phyloP scores from a whole-genome alignment of 2,888 invertebrate genomes.

The Candidula unifasciata region DNA sequence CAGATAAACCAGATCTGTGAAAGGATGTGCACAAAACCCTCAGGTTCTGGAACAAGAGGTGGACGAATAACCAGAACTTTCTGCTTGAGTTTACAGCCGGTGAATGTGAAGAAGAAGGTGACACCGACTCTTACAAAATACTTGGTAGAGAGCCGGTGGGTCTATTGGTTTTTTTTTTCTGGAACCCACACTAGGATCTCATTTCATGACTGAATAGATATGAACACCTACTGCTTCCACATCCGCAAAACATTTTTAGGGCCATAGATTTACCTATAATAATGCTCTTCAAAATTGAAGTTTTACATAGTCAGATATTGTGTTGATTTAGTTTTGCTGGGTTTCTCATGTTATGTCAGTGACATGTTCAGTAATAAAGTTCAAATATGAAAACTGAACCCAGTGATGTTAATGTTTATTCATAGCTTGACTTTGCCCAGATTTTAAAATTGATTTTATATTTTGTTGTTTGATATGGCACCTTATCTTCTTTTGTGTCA shows the following conservation, averaged over 20 bases:
- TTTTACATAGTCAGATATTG: background rate
- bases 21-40: no score
- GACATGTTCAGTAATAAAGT: slow-evolving; percentile 14
- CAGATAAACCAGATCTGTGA: no score
- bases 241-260: background rate
- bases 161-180: no score
- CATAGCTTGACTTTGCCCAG: background rate
- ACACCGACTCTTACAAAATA: no score
- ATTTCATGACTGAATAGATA: background rate
- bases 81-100: no score
- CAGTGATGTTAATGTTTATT: slow-evolving; percentile 5
- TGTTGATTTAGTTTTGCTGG: no score
- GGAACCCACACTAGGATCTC: no score
- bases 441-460: background rate
- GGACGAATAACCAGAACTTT: no score
- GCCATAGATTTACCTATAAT: background rate
- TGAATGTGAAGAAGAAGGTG: no score
- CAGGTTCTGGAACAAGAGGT: no score
- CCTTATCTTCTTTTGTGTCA: background rate
- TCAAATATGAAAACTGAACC: background rate
- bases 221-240: no score
- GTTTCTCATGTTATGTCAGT: background rate
- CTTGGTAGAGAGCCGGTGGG: no score
- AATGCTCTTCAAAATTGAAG: background rate
- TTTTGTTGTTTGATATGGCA: background rate